These are phyloP conservation scores for Semicossyphus pulcher DNA, from an alignment of 2,113 vertebrate species.

Conservation along the genomic window DNA sequence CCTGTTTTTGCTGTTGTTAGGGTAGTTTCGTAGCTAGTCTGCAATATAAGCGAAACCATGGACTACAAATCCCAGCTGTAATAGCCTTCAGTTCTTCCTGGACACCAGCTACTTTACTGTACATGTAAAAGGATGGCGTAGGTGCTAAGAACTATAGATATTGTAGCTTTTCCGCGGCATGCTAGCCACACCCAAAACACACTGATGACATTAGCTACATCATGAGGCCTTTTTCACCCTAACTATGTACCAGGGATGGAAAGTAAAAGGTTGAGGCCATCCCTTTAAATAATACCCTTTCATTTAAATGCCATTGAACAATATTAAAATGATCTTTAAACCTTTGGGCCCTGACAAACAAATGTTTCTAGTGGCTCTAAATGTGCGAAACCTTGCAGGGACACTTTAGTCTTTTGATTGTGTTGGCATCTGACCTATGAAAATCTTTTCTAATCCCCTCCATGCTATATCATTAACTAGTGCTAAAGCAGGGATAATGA, in stretches of 20 bases:
- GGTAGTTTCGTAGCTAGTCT: too few relatives aligned
- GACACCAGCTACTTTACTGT: too few relatives aligned
- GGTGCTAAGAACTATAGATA: too few relatives aligned
- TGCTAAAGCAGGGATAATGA: conserved; percentile 48
- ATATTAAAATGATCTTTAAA: conserved; percentile 16
- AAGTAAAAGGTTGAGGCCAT: too few relatives aligned
- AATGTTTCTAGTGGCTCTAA: background rate
- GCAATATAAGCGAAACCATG: too few relatives aligned
- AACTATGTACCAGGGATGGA: too few relatives aligned
- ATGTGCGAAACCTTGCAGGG: background rate
- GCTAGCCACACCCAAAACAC: background rate
- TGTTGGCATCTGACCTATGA: conserved; percentile 33
- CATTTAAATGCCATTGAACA: background rate
- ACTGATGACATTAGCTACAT: background rate
- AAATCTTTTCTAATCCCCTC: conserved; percentile 37
- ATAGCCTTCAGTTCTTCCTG: too few relatives aligned
- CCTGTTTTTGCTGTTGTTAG: too few relatives aligned
- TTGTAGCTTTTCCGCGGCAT: too few relatives aligned
- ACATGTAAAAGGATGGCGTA: too few relatives aligned
- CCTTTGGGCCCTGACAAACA: conserved; percentile 17
- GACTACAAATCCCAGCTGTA: too few relatives aligned
- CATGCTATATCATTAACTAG: conserved; percentile 46
- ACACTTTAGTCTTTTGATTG: conserved; percentile 8
- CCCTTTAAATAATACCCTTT: conserved; percentile 6
- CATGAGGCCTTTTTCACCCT: background rate